phyloP scores from a whole-genome alignment of 2,797 vertebrate species.

The Glyptemys insculpta region DNA sequence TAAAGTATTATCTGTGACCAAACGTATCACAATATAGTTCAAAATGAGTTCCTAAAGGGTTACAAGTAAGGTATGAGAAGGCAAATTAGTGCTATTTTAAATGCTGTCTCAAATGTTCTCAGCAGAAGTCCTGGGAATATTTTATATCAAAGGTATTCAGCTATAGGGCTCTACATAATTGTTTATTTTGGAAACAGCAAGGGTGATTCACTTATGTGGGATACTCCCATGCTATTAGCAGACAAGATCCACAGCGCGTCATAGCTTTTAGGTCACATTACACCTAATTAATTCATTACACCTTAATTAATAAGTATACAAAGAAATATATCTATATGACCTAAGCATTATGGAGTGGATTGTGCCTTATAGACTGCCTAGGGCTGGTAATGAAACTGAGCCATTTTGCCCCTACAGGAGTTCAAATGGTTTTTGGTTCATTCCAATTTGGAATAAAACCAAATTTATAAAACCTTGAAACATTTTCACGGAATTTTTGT shows the following conservation, averaged over 20 bases:
- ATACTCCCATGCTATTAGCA: slow-evolving; percentile 54
- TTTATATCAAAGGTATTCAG: slow-evolving; percentile 70
- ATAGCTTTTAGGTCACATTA: slow-evolving; percentile 59
- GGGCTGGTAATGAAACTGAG: neutral
- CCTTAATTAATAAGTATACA: slow-evolving; percentile 59
- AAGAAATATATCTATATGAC: slow-evolving; percentile 56
- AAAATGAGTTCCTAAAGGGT: slow-evolving; percentile 12
- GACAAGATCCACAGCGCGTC: slow-evolving; percentile 54
- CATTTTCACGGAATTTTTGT: neutral
- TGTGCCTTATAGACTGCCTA: slow-evolving; percentile 37
- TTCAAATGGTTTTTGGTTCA: neutral
- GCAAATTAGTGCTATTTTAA: slow-evolving; percentile 55
- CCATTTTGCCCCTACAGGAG: neutral
- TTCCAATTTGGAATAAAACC: neutral
- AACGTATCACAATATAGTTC: neutral
- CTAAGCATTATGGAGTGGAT: slow-evolving; percentile 35
- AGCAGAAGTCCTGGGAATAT: slow-evolving; percentile 62
- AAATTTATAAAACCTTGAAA: neutral
- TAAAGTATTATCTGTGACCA: neutral
- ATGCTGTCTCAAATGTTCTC: slow-evolving; percentile 64
- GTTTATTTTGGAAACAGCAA: slow-evolving; percentile 68
- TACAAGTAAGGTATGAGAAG: slow-evolving; percentile 45
- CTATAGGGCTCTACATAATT: slow-evolving; percentile 63
- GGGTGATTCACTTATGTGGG: slow-evolving; percentile 68
- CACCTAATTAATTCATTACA: slow-evolving; percentile 64